Base-by-base conservation (phyloP, 2,797 vertebrate genomes). In the Pseudomugil tenellus region DNA sequence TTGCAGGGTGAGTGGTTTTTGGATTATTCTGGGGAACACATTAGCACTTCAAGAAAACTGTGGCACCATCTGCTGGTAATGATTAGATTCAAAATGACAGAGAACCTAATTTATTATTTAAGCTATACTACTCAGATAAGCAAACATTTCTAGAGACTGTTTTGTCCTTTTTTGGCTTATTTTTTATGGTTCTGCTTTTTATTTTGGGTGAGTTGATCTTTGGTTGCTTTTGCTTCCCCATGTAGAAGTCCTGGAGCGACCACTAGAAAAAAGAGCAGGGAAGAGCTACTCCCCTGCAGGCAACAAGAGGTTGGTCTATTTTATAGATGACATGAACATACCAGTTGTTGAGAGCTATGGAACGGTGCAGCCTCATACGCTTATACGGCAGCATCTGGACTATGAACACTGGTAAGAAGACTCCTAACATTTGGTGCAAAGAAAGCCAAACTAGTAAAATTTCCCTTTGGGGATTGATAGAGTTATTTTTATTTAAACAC, bases 311-410 rank as follows among this genome's bases (percentile, higher is more conserved):
- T 76, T 95, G 65, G 67, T 91, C 32, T 96, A 90, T 89, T 95
- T 97, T 73, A 92, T 95, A 53, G 95, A 95, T 37, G 94, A 96
- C 73, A 79, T 96, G 76, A 96, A 95, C 77, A 90, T 95, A 90
- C 91, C 94, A 12, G 91, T 91, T 77, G 87, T 94, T 53, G 94
- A 95, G 74, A 63, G 34, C 21, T 95, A 91, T 12, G 91, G 93
- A 84, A 94, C 88, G 4, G 89, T 94, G 63, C 90, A 93, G 61
- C 91, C 93, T 69, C 93, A 93, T 56, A 75, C 93, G 2, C 85
- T 96, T 19, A 92, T 95, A 71, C 51, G 77, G 7, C 93, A 95
- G 43, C 92, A 93, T 76, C 82, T 94, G 41, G 92, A 94, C 77
- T 94, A 94, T 16, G 84, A 91, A 4, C 92, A 94, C 72, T 93